Base-by-base conservation (phyloP, 2,113 vertebrate genomes). In the Nipponia nippon region DNA sequence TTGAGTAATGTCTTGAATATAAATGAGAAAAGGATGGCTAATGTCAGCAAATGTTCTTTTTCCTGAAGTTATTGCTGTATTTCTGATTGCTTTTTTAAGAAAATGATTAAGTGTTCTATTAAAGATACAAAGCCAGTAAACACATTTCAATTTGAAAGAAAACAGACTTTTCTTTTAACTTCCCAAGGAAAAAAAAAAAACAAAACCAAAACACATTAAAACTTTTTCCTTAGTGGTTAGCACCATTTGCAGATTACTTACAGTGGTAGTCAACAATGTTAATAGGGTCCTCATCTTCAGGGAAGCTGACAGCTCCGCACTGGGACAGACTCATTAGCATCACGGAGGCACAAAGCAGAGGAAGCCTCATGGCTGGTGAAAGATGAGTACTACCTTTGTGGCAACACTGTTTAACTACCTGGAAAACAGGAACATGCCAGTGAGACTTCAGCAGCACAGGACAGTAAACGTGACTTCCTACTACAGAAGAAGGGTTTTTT, bases 261-360 rank as follows among this genome's bases (percentile, higher is more conserved):
- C 99, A 99, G 97, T 99, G 99, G 89, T 99, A 98, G 90, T 99
- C 99, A 30, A 99, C 98, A 19, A 98, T 89, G 23, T 99, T 99
- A 7, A 99, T 98, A 67, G 99, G 99, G 20, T 98, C 96, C 42
- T 97, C 98, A 29, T 99, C 99, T 94, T 99, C 99, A 0, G 99
- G 99, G 97, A 99, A 99, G 98, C 99, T 99, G 98, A 99, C 98
- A 9, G 99, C 99, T 17, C 93, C 94, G 92, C 98, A 91, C 91
- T 96, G 98, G 69, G 98, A 97, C 79, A 98, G 90, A 92, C 98
- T 96, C 91, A 99, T 93, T 32, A 99, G 98, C 91, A 99, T 97
- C 97, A 98, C 59, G 52, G 97, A 97, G 98, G 98, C 98, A 96
- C 98, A 98, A 67, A 98, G 98, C 96, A 96, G 94, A 66, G 97